phyloP scores from a whole-genome alignment of 2,797 vertebrate genomes.

The Schizothorax lantsangensis region DNA sequence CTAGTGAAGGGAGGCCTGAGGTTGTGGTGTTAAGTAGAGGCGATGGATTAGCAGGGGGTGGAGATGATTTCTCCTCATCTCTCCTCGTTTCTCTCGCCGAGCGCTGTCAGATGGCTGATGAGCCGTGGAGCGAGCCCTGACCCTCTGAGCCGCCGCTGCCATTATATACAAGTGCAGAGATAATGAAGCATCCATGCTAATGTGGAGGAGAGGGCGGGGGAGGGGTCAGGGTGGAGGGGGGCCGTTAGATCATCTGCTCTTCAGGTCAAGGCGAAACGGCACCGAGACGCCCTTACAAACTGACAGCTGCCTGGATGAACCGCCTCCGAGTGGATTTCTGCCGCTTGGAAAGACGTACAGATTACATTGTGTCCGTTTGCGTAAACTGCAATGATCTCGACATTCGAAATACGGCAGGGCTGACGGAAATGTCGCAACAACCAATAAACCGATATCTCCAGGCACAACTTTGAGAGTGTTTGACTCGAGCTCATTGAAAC shows the following conservation, averaged over 20 bases:
- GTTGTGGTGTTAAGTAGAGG: slow-evolving; percentile 76
- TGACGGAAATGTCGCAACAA: neutral
- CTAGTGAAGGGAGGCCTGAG: slow-evolving; percentile 57
- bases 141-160: slow-evolving; percentile 82
- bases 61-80: slow-evolving; percentile 72
- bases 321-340: neutral
- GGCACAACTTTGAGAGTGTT: neutral
- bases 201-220: slow-evolving; percentile 72
- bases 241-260: slow-evolving; percentile 29
- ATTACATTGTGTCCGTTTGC: neutral
- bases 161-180: slow-evolving; percentile 85
- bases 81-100: slow-evolving; percentile 72
- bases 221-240: slow-evolving; percentile 67
- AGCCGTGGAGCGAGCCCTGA: slow-evolving; percentile 81
- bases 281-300: slow-evolving; percentile 27
- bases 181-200: slow-evolving; percentile 88
- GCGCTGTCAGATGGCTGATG: slow-evolving; percentile 82
- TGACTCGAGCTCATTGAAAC: neutral
- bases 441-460: neutral
- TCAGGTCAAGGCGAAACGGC: slow-evolving; percentile 34
- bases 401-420: neutral
- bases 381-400: neutral
- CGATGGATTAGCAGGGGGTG: slow-evolving; percentile 81
- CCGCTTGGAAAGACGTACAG: neutral
- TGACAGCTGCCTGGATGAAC: slow-evolving; percentile 6